These are phyloP conservation scores for Pachyrhynchus sulphureomaculatus DNA, from an alignment of 1,140 invertebrate species.

Conservation along the genomic window DNA sequence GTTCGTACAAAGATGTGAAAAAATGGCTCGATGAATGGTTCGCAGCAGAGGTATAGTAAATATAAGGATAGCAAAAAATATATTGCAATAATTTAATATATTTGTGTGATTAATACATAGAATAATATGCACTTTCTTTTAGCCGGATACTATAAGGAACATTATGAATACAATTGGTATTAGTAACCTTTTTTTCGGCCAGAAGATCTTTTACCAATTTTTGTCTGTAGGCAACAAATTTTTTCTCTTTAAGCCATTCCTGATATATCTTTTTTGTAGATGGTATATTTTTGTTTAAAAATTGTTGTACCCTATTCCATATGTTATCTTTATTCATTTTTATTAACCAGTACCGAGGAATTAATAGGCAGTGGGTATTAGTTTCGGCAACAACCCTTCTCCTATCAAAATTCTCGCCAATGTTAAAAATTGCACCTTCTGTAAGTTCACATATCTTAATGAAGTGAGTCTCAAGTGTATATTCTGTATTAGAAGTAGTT, in stretches of 20 bases:
- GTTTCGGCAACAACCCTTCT: slow-evolving; percentile 60
- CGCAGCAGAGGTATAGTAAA: too few species aligned
- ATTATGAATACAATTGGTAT: slow-evolving; percentile 59
- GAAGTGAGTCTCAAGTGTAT: slow-evolving; percentile 18
- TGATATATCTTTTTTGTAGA: slow-evolving; percentile 57
- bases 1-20: too few species aligned
- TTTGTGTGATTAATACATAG: too few species aligned
- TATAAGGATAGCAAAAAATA: too few species aligned
- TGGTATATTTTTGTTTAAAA: slow-evolving; percentile 61
- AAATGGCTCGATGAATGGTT: too few species aligned
- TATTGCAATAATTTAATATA: too few species aligned
- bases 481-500: neutral
- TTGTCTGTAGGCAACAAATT: slow-evolving; percentile 58
- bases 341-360: slow-evolving; percentile 63
- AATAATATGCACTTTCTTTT: slow-evolving; percentile 28
- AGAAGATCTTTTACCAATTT: slow-evolving; percentile 55
- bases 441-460: slow-evolving; percentile 27
- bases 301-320: slow-evolving; percentile 62
- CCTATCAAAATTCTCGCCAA: slow-evolving; percentile 62
- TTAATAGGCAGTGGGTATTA: slow-evolving; percentile 58
- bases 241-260: slow-evolving; percentile 55
- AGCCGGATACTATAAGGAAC: slow-evolving; percentile 65
- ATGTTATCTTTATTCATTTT: slow-evolving; percentile 64
- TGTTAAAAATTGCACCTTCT: slow-evolving; percentile 51
- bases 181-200: slow-evolving; percentile 52